These are phyloP conservation scores for Yoshiicerus persimilis DNA, from an alignment of 1,140 invertebrate genomes.

Conservation along the genomic window DNA sequence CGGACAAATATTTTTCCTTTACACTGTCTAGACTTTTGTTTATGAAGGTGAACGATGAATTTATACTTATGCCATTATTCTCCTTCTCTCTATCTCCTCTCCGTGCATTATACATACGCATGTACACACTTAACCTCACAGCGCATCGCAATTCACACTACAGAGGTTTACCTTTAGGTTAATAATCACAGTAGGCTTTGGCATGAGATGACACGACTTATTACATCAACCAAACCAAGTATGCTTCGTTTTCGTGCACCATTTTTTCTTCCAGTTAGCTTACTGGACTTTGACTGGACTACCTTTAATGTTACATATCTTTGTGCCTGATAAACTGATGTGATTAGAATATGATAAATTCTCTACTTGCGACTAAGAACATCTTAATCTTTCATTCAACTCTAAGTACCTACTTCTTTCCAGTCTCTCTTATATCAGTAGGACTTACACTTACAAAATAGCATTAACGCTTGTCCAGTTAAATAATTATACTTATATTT, in stretches of 20 bases:
- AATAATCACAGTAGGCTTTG: neutral
- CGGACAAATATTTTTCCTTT: slow-evolving; percentile 20
- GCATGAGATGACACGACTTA: neutral
- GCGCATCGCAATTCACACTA: neutral
- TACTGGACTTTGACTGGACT: too few relatives aligned
- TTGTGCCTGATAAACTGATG: neutral
- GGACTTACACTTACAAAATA: neutral
- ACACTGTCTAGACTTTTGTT: neutral
- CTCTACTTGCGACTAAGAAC: neutral
- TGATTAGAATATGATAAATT: slow-evolving; percentile 11
- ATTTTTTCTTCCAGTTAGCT: neutral
- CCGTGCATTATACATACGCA: neutral
- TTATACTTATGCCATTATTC: neutral
- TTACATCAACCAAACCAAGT: neutral
- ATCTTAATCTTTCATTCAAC: neutral
- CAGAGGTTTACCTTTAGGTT: neutral
- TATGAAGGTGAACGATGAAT: neutral
- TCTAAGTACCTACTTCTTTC: neutral
- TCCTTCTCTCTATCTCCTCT: neutral
- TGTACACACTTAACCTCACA: neutral
- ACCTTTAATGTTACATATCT: neutral
- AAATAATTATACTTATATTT: too few relatives aligned
- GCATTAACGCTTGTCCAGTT: too few relatives aligned
- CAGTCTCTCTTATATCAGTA: neutral
- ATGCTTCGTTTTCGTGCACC: neutral